Base-by-base conservation (phyloP, 1,140 invertebrate species). In the Macrobrachium nipponense region DNA sequence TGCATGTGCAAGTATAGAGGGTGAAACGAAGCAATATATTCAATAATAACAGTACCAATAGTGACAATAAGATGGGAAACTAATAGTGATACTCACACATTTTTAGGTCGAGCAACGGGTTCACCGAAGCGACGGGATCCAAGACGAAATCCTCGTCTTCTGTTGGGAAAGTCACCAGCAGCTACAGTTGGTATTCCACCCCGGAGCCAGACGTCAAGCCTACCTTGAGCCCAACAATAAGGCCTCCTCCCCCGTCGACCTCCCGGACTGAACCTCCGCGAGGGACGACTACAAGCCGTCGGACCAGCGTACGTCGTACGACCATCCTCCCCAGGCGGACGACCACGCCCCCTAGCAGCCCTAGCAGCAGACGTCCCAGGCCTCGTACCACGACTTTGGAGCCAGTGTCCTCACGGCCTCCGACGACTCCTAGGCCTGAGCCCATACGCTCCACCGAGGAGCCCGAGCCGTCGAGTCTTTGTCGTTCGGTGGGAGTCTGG, bases 151-250 rank as follows among this genome's bases (percentile, higher is more conserved):
- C n/a, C 7, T 12, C 5, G 44, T 59, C 18, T 1, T 59, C 18
- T 1, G 27, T 36, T 20, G 76, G 60, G 76, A 59, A 44, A n/a
- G 93, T 73, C 8, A 73, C 64, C 18, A 81, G 70, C 80, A 81
- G 70, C 44, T 70, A 81, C 14, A 68, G 61, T 15, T 81, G 80
- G 80, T 73, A 81, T 58, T 81, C 70, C 70, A 73, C 80, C 10
- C 64, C 70, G 4, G 20, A 64, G 36, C 36, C 51, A 17, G 43
- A 36, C 8, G 23, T 27, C 66, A 14, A 8, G 17, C 79, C 66
- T 11, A 64, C 62, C n/a, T 15, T 77, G 81, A 62, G 58, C 20
- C 81, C 73, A 43, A 76, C 68, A 4, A 23, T 61, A 70, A 23
- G 17, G 23, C 44, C 59, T 17, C 27, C 27, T 17, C 81, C 51